Conservation (phyloP, 2,113 vertebrate genomes). For the Channa maculata region DNA sequence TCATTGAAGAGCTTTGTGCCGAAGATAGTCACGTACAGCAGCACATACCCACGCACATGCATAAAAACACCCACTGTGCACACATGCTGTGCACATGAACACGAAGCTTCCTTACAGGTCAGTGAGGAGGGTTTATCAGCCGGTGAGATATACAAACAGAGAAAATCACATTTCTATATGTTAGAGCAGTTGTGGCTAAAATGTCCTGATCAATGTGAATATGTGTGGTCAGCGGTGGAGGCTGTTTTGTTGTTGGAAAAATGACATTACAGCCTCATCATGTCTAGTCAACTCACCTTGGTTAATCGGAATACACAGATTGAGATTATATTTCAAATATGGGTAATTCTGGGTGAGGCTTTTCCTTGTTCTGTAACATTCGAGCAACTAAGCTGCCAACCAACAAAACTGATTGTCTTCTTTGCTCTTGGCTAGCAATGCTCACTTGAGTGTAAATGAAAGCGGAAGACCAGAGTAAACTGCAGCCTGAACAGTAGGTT, state of each 20-base stretch:
- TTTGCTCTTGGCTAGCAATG: not conserved
- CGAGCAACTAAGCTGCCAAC: not conserved
- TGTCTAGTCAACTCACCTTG: too few species aligned
- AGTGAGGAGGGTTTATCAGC: constrained; percentile 28
- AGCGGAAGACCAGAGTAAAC: not conserved
- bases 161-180: not conserved
- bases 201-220: not conserved
- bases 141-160: constrained; percentile 21
- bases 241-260: too few species aligned
- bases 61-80: constrained; percentile 25
- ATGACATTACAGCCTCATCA: too few species aligned
- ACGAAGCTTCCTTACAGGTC: constrained; percentile 11
- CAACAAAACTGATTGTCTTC: not conserved
- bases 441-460: constrained; percentile 6
- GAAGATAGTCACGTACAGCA: constrained; percentile 17
- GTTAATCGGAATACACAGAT: too few species aligned
- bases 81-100: not conserved
- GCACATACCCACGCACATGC: not conserved
- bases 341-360: too few species aligned
- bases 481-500: not conserved
- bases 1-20: constrained; percentile 60
- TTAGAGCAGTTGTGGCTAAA: not conserved
- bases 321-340: too few species aligned
- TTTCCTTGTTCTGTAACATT: not conserved
- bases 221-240: not conserved